Base-by-base conservation (phyloP, 1,140 invertebrate species). In the Drosophila littoralis region DNA sequence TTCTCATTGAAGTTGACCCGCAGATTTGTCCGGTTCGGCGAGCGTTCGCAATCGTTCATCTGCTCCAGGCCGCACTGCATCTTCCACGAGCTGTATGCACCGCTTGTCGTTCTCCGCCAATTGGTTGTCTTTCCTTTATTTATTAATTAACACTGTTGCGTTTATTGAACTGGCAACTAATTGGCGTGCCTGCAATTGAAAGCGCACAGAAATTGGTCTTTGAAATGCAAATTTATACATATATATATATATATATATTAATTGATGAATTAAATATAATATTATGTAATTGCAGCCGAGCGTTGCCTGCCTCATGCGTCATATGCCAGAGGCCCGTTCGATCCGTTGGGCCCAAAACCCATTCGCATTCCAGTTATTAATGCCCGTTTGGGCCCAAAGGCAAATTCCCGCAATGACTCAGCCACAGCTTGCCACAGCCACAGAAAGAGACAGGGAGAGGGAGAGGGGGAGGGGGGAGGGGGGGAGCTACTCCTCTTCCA, bases 1-100 rank as follows among this genome's bases (percentile, higher is more conserved):
- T 97, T 97, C 81, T 97, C 96, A 72, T 95, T 97, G 92, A 98
- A 98, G 91, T 97, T 97, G 63, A 98, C 97, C 84, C 97, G 96
- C 33, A 97, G 94, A 81, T 96, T 96, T 45, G 95, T 94, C 90
- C 96, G 96, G 59, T 96, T 95, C 22, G 95, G 96, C 88, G 95
- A 97, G 74, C 95, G 94, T 91, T 96, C 96, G 32, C 91, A 92
- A 60, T 92, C 92, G 64, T 92, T 92, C 86, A 92, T 91, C 74
- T 92, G 90, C 55, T 92, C 91, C 66, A 92, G 51, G 45, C 92
- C 84, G 76, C 92, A 92, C 83, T 92, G 92, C 92, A 92, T 92
- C 46, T 92, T 91, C n/a, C 46, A 36, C 43, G 60, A 55, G 61
- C 52, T 54, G 17, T 22, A 17, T 48, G 46, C 46, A 48, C 40